These are phyloP conservation scores for Phortica magna DNA, from an alignment of 2,888 invertebrate genomes.

Conservation along the genomic window DNA sequence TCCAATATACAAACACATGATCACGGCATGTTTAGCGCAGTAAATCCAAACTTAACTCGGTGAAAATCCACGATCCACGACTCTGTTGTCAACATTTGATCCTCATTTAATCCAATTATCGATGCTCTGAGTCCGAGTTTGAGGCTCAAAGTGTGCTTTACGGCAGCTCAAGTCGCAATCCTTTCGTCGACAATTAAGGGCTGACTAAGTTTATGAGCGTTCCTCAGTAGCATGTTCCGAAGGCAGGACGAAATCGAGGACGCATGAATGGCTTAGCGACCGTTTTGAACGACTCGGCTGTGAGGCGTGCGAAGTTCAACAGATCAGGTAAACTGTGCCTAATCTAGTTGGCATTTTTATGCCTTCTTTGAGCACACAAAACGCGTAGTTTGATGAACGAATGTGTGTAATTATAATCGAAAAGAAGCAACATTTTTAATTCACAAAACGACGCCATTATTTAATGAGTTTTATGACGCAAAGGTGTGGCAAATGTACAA, in stretches of 20 bases:
- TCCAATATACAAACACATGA: constrained; percentile 17
- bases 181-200: constrained; percentile 60
- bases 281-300: not conserved
- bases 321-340: not conserved
- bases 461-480: constrained; percentile 67
- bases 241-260: constrained; percentile 22
- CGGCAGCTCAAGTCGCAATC: constrained; percentile 40
- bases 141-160: not conserved
- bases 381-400: not conserved
- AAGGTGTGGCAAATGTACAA: constrained; percentile 57
- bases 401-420: constrained; percentile 63
- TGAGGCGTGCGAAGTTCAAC: not conserved
- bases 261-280: constrained; percentile 20
- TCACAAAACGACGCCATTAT: constrained; percentile 62
- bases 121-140: constrained; percentile 40
- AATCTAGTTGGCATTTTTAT: not conserved
- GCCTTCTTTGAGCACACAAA: not conserved
- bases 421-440: constrained; percentile 36
- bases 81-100: constrained; percentile 44
- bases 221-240: constrained; percentile 46
- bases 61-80: constrained; percentile 60
- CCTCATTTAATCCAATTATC: constrained; percentile 67
- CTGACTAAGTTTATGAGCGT: constrained; percentile 57
- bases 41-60: constrained; percentile 62
- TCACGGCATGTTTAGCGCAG: constrained; percentile 45